Evolutionary conservation across 2,888 invertebrate genomes (phyloP).

Genomic region (Adelognathus sp.): DNA sequence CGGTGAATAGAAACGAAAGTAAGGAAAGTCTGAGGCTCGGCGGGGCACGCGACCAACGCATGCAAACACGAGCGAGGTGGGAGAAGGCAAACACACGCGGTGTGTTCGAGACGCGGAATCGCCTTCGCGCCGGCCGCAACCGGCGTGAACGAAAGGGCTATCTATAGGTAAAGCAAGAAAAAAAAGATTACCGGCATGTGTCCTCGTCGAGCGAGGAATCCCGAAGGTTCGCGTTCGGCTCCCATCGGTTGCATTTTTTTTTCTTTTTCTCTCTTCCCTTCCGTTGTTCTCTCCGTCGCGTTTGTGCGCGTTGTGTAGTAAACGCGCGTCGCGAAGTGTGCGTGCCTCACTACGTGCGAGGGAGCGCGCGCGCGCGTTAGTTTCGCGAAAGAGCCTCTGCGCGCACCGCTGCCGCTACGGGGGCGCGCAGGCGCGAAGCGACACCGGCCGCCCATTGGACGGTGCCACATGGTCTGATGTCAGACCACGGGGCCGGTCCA

Average conservation of each 20-base stretch:
- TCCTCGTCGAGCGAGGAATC: too few relatives aligned
- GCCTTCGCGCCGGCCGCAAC: not conserved
- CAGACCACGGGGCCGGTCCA: constrained; percentile 85
- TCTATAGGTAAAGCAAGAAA: too few relatives aligned
- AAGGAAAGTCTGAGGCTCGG: not conserved
- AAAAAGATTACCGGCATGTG: too few relatives aligned
- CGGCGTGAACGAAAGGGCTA: too few relatives aligned
- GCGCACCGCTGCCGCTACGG: constrained; percentile 41
- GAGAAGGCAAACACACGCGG: not conserved
- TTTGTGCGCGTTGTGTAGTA: not conserved
- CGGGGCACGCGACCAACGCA: constrained; percentile 24
- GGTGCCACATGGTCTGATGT: constrained; percentile 89
- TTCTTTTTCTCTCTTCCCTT: too few relatives aligned
- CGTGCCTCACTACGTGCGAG: too few relatives aligned
- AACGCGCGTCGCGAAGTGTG: too few relatives aligned
- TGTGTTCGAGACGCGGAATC: not conserved
- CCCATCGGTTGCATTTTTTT: too few relatives aligned
- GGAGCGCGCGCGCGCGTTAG: constrained; percentile 28
- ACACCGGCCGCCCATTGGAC: constrained; percentile 84
- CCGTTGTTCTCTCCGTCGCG: not conserved
- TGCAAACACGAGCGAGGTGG: not conserved
- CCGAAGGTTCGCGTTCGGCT: too few relatives aligned
- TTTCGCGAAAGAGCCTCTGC: constrained; percentile 34
- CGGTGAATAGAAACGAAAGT: not conserved
- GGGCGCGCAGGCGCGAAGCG: constrained; percentile 75